Percentiles rank a stretch among this genome's conserved stretches.
phyloP scores from a whole-genome alignment of 2,888 invertebrate genomes.

The Nomada ferruginata region DNA sequence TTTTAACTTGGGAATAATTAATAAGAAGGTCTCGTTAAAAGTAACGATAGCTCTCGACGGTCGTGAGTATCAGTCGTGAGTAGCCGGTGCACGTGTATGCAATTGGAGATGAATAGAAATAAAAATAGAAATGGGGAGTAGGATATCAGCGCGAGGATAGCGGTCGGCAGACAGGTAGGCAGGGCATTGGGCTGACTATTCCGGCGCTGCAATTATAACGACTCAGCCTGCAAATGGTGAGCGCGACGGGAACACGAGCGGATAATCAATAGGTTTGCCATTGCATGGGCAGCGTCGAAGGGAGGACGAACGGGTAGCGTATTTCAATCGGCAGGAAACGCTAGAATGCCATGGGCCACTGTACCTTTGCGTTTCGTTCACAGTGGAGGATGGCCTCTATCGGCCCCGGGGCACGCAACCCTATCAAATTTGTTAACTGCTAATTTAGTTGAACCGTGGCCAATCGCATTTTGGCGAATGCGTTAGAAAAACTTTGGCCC shows the following conservation, averaged over 20 bases:
- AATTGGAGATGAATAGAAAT: too few species aligned
- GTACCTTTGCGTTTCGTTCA: slow-evolving; percentile 50
- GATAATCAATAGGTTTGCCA: slow-evolving; percentile 71
- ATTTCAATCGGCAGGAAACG: slow-evolving; percentile 76
- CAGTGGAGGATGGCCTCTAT: neutral
- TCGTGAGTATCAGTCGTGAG: too few species aligned
- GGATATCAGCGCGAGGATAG: slow-evolving; percentile 8
- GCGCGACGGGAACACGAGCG: slow-evolving; percentile 57
- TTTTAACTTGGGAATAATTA: slow-evolving; percentile 23
- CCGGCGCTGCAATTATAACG: slow-evolving; percentile 66
- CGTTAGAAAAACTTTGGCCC: slow-evolving; percentile 14
- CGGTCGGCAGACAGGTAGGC: slow-evolving; percentile 13
- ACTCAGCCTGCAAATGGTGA: slow-evolving; percentile 70
- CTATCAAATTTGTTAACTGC: slow-evolving; percentile 74
- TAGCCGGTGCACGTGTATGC: too few species aligned
- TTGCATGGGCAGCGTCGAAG: slow-evolving; percentile 52
- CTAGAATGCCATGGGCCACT: slow-evolving; percentile 49
- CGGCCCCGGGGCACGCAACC: slow-evolving; percentile 13
- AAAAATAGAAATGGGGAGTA: neutral
- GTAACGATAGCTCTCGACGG: slow-evolving; percentile 30
- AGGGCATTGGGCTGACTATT: slow-evolving; percentile 35
- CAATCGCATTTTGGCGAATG: slow-evolving; percentile 63
- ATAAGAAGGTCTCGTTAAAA: slow-evolving; percentile 22
- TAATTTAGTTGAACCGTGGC: slow-evolving; percentile 66
- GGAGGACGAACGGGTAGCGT: slow-evolving; percentile 59